Evolutionary conservation across 2,888 invertebrate genomes (phyloP).

Genomic region (Acleris cristana): DNA sequence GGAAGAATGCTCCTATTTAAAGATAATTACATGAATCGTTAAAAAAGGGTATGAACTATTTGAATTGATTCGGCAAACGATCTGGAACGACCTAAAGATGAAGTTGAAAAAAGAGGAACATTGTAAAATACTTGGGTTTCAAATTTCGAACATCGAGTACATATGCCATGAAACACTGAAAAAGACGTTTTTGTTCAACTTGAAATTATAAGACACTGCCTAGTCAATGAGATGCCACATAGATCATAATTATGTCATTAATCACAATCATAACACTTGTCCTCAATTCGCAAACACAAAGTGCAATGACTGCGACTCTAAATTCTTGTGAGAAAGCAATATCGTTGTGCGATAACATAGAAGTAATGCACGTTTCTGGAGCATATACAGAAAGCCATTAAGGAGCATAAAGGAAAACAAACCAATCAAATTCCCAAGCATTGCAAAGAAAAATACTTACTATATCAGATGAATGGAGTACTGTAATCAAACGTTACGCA

Average conservation of each 20-base stretch:
- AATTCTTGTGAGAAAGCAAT: conserved; percentile 35
- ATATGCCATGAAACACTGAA: too few relatives aligned
- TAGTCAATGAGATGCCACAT: not conserved
- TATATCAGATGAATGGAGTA: not conserved
- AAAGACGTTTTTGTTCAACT: too few relatives aligned
- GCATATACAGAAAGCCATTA: not conserved
- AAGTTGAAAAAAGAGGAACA: too few relatives aligned
- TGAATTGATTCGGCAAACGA: too few relatives aligned
- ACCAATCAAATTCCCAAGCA: not conserved
- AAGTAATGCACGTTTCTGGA: not conserved
- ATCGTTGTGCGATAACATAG: conserved; percentile 22
- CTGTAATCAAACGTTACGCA: conserved; percentile 48
- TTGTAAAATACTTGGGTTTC: too few relatives aligned
- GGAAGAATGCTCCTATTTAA: too few relatives aligned
- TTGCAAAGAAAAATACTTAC: not conserved
- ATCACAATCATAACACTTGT: conserved; percentile 38
- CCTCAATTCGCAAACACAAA: conserved; percentile 50
- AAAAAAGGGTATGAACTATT: too few relatives aligned
- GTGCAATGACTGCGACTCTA: conserved; percentile 47
- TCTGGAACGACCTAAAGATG: too few relatives aligned
- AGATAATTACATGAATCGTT: too few relatives aligned
- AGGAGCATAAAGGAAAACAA: not conserved
- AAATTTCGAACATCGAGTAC: too few relatives aligned
- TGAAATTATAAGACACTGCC: too few relatives aligned
- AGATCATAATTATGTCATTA: conserved; percentile 9